These are phyloP conservation scores for Sebastes umbrosus DNA, from an alignment of 2,797 vertebrate species.

Conservation along the genomic window DNA sequence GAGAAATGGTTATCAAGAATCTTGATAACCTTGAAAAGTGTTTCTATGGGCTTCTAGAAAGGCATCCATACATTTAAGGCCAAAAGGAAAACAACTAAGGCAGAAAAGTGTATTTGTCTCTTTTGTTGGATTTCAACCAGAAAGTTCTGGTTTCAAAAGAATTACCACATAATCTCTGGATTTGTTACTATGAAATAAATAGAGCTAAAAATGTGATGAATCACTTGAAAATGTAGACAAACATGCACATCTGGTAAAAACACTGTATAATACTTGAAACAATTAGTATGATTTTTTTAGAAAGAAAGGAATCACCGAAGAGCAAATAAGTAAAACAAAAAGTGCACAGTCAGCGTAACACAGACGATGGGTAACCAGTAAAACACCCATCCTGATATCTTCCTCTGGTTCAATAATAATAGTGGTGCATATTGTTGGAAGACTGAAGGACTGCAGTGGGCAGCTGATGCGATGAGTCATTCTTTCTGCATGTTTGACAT, in stretches of 20 bases:
- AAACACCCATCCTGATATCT: conserved; percentile 10
- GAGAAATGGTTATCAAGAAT: conserved; percentile 2
- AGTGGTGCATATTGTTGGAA: conserved; percentile 38
- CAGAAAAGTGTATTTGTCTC: conserved; percentile 33
- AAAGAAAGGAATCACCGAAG: conserved; percentile 28
- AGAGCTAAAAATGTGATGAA: conserved; percentile 34
- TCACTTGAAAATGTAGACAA: conserved; percentile 24
- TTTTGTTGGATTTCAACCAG: conserved; percentile 37
- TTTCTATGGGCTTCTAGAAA: conserved; percentile 22
- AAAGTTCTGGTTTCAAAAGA: conserved; percentile 29
- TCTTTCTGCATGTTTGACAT: conserved; percentile 12
- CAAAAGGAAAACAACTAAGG: conserved; percentile 46
- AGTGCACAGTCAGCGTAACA: conserved; percentile 66
- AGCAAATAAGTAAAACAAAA: conserved; percentile 44
- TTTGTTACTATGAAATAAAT: conserved; percentile 65
- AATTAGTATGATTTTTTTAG: conserved; percentile 39
- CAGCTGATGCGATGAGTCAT: conserved; percentile 8
- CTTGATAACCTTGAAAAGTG: neutral
- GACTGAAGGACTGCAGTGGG: conserved; percentile 32
- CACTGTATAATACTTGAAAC: conserved; percentile 40
- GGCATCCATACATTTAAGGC: conserved; percentile 49
- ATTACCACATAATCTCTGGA: conserved; percentile 18
- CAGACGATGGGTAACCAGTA: conserved; percentile 33
- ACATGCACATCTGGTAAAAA: conserved; percentile 46
- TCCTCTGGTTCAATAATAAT: conserved; percentile 24